These are phyloP conservation scores for Potamarius usumacintae DNA, from an alignment of 2,113 vertebrate species.

Conservation along the genomic window DNA sequence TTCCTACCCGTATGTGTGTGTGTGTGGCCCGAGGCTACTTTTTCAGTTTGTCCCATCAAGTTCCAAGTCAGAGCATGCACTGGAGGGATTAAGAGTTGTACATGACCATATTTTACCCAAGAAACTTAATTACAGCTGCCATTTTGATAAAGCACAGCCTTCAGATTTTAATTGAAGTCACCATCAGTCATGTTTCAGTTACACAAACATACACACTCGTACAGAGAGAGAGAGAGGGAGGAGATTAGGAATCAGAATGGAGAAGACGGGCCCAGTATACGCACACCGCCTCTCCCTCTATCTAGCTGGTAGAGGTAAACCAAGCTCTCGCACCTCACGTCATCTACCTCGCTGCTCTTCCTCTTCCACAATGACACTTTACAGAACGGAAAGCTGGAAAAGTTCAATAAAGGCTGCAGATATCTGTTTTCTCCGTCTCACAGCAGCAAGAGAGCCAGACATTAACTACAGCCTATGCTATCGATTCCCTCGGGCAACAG, in stretches of 20 bases:
- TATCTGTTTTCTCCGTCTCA: slow-evolving; percentile 45
- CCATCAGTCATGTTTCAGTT: slow-evolving; percentile 85
- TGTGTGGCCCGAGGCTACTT: neutral
- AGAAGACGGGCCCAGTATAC: neutral
- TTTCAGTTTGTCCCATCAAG: slow-evolving; percentile 4
- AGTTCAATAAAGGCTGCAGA: slow-evolving; percentile 53
- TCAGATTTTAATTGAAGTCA: slow-evolving; percentile 76
- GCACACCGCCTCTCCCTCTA: neutral
- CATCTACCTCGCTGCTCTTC: slow-evolving; percentile 31
- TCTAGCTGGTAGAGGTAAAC: slow-evolving; percentile 21
- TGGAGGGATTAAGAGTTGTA: neutral
- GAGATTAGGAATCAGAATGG: neutral
- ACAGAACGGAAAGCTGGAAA: slow-evolving; percentile 42
- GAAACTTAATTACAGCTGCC: slow-evolving; percentile 91
- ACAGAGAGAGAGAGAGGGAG: neutral
- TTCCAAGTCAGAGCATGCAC: neutral
- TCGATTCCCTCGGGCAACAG: slow-evolving; percentile 42
- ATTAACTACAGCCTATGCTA: slow-evolving; percentile 35
- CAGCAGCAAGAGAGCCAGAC: slow-evolving; percentile 22
- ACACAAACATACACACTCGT: slow-evolving; percentile 11
- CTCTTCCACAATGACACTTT: slow-evolving; percentile 33
- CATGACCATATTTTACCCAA: slow-evolving; percentile 62
- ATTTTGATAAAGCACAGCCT: slow-evolving; percentile 85
- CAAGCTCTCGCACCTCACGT: slow-evolving; percentile 26
- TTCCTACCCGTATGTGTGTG: neutral